These are phyloP conservation scores for Drosophila chauvacae DNA, from an alignment of 1,140 invertebrate genomes.

Conservation along the genomic window DNA sequence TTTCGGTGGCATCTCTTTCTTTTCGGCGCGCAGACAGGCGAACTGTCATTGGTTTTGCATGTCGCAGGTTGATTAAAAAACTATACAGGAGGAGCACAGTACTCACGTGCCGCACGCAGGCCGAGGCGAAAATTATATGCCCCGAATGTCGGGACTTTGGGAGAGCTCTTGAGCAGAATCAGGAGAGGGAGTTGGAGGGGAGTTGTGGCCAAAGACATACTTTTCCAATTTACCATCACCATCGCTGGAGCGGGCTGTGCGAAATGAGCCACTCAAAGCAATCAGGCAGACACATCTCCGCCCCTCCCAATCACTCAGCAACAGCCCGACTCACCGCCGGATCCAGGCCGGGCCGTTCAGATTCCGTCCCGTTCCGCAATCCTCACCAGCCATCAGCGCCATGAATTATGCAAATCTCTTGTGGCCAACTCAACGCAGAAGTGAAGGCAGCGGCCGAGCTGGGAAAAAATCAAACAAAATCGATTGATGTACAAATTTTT, in stretches of 20 bases:
- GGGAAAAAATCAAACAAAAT: slow-evolving; percentile 78
- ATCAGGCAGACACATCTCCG: slow-evolving; percentile 50
- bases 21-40: slow-evolving; percentile 37
- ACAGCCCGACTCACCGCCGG: slow-evolving; percentile 6
- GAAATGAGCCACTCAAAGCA: slow-evolving; percentile 68
- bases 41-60: slow-evolving; percentile 53
- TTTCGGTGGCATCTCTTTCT: slow-evolving; percentile 30
- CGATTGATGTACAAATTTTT: slow-evolving; percentile 83
- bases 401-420: slow-evolving; percentile 82
- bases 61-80: slow-evolving; percentile 63
- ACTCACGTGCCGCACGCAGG: slow-evolving; percentile 61
- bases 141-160: background rate
- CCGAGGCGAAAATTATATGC: slow-evolving; percentile 32
- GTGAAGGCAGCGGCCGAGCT: slow-evolving; percentile 24
- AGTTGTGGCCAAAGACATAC: slow-evolving; percentile 48
- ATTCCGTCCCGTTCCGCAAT: slow-evolving; percentile 32
- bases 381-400: slow-evolving; percentile 59
- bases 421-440: slow-evolving; percentile 62
- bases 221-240: slow-evolving; percentile 59
- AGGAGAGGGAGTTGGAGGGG: background rate
- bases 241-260: slow-evolving; percentile 19
- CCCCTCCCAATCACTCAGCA: slow-evolving; percentile 61
- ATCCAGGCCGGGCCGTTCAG: slow-evolving; percentile 12
- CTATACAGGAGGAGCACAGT: slow-evolving; percentile 28
- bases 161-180: background rate